Conservation (phyloP, 2,797 vertebrate species). For the Macropodus opercularis region DNA sequence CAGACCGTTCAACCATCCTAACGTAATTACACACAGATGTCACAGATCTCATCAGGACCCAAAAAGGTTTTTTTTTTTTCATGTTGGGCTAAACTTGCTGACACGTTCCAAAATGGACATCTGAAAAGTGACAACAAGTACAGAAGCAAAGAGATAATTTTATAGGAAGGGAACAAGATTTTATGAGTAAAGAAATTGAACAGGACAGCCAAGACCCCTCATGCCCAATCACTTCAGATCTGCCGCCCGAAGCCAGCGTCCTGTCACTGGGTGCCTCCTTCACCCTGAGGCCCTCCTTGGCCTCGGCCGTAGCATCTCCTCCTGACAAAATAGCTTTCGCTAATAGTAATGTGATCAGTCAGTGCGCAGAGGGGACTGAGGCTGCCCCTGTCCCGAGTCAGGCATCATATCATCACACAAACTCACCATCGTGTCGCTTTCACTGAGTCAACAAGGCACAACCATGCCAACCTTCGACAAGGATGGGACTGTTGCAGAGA, state of each 20-base stretch:
- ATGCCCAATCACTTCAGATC: constrained; percentile 58
- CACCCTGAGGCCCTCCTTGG: constrained; percentile 39
- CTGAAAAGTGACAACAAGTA: constrained; percentile 20
- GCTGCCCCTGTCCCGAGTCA: constrained; percentile 59
- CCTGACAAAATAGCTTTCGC: constrained; percentile 69
- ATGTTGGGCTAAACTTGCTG: constrained; percentile 22
- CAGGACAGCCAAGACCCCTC: constrained; percentile 52
- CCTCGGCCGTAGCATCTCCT: constrained; percentile 59
- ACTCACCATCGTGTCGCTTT: constrained; percentile 55
- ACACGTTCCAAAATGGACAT: constrained; percentile 20
- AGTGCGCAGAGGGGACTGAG: constrained; percentile 64
- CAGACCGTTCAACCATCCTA: constrained; percentile 30
- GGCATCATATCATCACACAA: constrained; percentile 71
- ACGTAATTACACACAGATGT: too few species aligned
- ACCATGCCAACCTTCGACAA: constrained; percentile 24
- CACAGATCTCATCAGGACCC: constrained; percentile 20
- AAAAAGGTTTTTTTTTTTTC: constrained; percentile 19
- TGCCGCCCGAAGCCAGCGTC: constrained; percentile 42
- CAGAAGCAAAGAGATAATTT: constrained; percentile 8
- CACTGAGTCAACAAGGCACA: constrained; percentile 56
- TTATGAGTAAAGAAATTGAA: constrained; percentile 31
- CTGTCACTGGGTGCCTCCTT: constrained; percentile 61
- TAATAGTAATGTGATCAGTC: constrained; percentile 79
- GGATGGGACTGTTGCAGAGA: constrained; percentile 5
- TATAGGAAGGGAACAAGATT: constrained; percentile 29